These are phyloP conservation scores for Leucopternis melanops DNA, from an alignment of 2,113 vertebrate species.

Conservation along the genomic window DNA sequence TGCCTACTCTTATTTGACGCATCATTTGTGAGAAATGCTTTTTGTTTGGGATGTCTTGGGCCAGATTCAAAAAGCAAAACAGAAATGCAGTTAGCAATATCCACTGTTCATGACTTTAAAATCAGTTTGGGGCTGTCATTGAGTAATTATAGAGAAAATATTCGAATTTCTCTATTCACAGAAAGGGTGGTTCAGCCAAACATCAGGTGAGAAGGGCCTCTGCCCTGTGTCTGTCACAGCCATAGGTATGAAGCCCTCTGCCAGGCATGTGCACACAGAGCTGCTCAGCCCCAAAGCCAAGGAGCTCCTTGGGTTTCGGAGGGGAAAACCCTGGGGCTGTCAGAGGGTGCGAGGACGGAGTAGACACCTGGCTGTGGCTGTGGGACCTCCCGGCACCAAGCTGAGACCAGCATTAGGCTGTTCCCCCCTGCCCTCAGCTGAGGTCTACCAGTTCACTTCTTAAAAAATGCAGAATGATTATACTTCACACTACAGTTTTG, in stretches of 20 bases:
- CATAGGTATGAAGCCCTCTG: not conserved
- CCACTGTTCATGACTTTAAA: not conserved
- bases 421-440: not conserved
- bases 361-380: rapidly evolving
- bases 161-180: not conserved
- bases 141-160: not conserved
- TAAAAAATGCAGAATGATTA: not conserved
- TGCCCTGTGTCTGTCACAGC: not conserved
- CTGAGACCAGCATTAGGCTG: not conserved
- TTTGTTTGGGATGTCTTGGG: not conserved
- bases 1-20: not conserved
- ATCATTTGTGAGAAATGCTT: not conserved
- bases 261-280: not conserved
- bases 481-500: not conserved
- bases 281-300: not conserved
- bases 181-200: not conserved
- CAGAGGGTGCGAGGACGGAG: not conserved
- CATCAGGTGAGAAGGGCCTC: not conserved
- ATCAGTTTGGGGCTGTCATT: not conserved
- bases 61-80: not conserved
- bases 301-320: not conserved
- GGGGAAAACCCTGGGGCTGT: not conserved
- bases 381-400: not conserved
- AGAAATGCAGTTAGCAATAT: not conserved
- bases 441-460: not conserved